Evolutionary conservation across 2,888 invertebrate species (phyloP).

Genomic region (Macrosoma leucophasiata): DNA sequence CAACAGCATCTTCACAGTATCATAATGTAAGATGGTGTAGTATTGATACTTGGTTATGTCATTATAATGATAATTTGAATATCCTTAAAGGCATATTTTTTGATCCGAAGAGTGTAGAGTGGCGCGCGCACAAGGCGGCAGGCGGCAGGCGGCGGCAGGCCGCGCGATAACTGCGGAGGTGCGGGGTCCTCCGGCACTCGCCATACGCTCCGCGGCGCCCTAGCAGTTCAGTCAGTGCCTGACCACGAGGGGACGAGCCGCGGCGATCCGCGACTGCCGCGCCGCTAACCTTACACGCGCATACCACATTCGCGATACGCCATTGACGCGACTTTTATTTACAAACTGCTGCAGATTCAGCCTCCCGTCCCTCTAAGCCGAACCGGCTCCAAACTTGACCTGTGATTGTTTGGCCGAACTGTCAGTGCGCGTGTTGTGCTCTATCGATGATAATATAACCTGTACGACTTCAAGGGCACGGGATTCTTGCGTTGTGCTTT

Average conservation of each 20-base stretch:
- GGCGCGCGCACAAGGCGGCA: slow-evolving; percentile 62
- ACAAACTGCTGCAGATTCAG: slow-evolving; percentile 37
- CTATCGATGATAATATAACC: slow-evolving; percentile 75
- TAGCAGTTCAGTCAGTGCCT: slow-evolving; percentile 58
- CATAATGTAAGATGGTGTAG: no score
- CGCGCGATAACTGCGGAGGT: slow-evolving; percentile 36
- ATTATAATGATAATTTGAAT: slow-evolving; percentile 1
- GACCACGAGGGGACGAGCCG: slow-evolving; percentile 45
- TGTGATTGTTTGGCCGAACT: slow-evolving; percentile 69
- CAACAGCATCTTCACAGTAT: no score
- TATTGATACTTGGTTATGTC: no score
- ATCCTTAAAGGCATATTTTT: slow-evolving; percentile 24
- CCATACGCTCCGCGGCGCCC: slow-evolving; percentile 47
- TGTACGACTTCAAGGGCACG: slow-evolving; percentile 71
- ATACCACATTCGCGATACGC: slow-evolving; percentile 38
- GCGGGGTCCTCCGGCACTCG: slow-evolving; percentile 46
- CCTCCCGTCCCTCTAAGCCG: slow-evolving; percentile 32
- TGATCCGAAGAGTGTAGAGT: slow-evolving; percentile 39
- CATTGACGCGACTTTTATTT: slow-evolving; percentile 33
- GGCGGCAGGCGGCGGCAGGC: slow-evolving; percentile 35
- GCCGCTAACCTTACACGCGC: slow-evolving; percentile 46
- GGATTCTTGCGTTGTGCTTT: slow-evolving; percentile 50
- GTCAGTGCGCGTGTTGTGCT: slow-evolving; percentile 74
- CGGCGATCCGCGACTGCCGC: slow-evolving; percentile 40
- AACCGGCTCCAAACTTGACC: slow-evolving; percentile 59